Conservation (phyloP, 2,888 invertebrate species). For the Rotaria magnacalcarata region DNA sequence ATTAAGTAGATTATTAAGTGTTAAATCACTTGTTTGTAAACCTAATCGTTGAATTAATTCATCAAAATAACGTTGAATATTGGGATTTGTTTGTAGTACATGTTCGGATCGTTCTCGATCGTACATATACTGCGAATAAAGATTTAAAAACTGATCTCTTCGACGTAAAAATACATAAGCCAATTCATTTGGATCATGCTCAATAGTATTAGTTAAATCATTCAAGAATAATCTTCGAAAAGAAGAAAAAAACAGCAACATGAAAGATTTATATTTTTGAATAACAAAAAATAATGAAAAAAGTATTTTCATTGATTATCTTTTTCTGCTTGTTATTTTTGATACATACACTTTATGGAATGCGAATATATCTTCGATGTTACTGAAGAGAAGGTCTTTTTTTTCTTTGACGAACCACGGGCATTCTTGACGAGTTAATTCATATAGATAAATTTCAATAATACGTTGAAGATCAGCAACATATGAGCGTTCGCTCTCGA, state of each 20-base stretch:
- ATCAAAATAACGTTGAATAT: constrained; percentile 34
- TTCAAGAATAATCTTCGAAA: constrained; percentile 40
- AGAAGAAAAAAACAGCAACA: neutral
- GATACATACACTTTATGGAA: constrained; percentile 46
- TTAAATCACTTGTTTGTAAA: neutral
- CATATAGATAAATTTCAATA: constrained; percentile 46
- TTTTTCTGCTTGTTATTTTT: neutral
- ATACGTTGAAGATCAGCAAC: constrained; percentile 43
- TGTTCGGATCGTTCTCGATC: constrained; percentile 18
- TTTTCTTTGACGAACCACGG: constrained; percentile 44
- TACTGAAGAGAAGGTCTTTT: constrained; percentile 42
- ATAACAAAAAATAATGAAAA: too few relatives aligned
- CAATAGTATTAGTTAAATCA: constrained; percentile 38
- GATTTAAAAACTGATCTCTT: constrained; percentile 20
- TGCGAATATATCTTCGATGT: constrained; percentile 46
- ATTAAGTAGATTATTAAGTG: constrained; percentile 44
- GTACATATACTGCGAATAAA: constrained; percentile 24
- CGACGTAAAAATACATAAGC: constrained; percentile 27
- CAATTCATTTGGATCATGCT: constrained; percentile 8
- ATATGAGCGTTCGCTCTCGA: constrained; percentile 44
- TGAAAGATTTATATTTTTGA: too few relatives aligned
- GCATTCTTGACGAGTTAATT: constrained; percentile 42
- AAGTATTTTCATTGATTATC: neutral
- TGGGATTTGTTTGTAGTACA: constrained; percentile 28
- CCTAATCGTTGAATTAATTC: neutral